Conservation (phyloP, 2,888 invertebrate species). For the Euphydryas editha region DNA sequence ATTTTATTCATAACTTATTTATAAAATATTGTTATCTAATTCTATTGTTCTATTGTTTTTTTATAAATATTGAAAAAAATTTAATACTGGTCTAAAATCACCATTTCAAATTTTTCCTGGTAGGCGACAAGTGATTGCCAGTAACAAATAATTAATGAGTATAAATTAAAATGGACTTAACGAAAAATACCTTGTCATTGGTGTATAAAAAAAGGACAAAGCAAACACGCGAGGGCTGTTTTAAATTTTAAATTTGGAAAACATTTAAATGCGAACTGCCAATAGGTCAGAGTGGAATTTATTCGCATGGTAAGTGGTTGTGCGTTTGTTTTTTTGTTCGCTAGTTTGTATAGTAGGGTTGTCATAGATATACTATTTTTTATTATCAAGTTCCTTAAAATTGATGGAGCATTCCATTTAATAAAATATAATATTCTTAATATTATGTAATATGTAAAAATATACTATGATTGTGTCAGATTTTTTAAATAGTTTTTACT, state of each 20-base stretch:
- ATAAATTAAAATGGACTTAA: constrained; percentile 2
- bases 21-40: too few species aligned
- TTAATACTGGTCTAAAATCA: too few species aligned
- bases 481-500: too few species aligned
- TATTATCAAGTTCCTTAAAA: not conserved
- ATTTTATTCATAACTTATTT: too few species aligned
- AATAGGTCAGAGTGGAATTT: constrained; percentile 77
- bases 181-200: constrained; percentile 54
- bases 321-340: constrained; percentile 37
- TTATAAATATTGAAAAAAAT: too few species aligned
- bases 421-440: not conserved
- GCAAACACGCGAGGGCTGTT: constrained; percentile 57
- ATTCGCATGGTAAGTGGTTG: constrained; percentile 65
- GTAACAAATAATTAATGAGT: not conserved
- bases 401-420: not conserved
- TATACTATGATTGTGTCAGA: too few species aligned
- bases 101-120: too few species aligned
- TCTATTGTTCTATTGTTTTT: too few species aligned
- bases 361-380: not conserved
- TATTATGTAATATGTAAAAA: too few species aligned
- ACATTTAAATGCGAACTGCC: constrained; percentile 70
- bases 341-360: constrained; percentile 27
- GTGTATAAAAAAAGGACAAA: constrained; percentile 43
- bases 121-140: not conserved
- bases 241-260: constrained; percentile 71